Conservation (phyloP, 2,888 invertebrate species). For the Dexiosoma caninum region DNA sequence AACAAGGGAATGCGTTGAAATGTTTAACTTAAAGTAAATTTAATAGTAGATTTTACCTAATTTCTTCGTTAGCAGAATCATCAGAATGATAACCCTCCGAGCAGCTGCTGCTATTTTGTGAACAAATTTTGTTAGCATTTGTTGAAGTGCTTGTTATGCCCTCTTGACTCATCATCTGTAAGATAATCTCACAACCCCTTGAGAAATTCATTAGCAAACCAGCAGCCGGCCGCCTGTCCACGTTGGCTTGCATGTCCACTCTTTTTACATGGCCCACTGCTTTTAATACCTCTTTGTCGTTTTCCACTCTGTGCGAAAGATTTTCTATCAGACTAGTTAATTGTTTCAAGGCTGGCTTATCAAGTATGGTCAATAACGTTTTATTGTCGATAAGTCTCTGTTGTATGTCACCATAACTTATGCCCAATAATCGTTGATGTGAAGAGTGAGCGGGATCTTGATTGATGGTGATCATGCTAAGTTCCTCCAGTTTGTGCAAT, state of each 20-base stretch:
- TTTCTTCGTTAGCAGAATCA: constrained; percentile 79
- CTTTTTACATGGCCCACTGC: constrained; percentile 84
- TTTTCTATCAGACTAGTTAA: constrained; percentile 83
- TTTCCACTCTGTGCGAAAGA: constrained; percentile 89
- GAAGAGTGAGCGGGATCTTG: constrained; percentile 90
- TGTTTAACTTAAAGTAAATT: neutral
- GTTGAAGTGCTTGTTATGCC: constrained; percentile 75
- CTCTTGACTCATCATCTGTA: constrained; percentile 84
- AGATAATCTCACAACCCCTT: constrained; percentile 85
- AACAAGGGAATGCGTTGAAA: constrained; percentile 43
- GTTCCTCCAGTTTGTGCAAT: constrained; percentile 89
- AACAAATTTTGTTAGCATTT: constrained; percentile 76
- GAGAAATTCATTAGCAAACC: constrained; percentile 86
- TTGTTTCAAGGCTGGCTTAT: constrained; percentile 88
- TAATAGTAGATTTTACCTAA: constrained; percentile 71
- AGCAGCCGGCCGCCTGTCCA: constrained; percentile 83
- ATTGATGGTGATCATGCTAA: constrained; percentile 80
- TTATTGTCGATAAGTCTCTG: constrained; percentile 94
- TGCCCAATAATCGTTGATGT: constrained; percentile 91
- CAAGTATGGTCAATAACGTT: constrained; percentile 89
- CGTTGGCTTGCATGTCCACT: constrained; percentile 82
- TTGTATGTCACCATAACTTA: constrained; percentile 91
- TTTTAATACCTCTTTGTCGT: constrained; percentile 91
- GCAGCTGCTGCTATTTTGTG: constrained; percentile 78
- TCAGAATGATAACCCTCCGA: constrained; percentile 93